Evolutionary conservation across 2,113 vertebrate species (phyloP).

Genomic region (cat (Felis catus)): DNA sequence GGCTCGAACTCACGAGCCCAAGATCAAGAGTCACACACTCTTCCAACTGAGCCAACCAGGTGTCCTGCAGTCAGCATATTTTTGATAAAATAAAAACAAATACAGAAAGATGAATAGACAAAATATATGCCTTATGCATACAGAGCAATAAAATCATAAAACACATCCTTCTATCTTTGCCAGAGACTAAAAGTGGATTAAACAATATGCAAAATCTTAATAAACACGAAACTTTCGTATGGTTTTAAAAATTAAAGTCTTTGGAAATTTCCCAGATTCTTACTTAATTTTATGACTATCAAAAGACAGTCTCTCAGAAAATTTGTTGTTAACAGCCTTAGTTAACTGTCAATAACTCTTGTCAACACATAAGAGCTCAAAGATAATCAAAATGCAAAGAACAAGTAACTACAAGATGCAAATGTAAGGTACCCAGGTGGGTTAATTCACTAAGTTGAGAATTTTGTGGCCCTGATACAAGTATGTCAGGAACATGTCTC

Average conservation of each 20-base stretch:
- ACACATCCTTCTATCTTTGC: not conserved
- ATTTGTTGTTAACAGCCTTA: constrained; percentile 36
- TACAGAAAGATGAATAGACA: not conserved
- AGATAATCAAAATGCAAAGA: not conserved
- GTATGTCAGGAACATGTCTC: not conserved
- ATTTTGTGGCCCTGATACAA: not conserved
- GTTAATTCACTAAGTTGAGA: not conserved
- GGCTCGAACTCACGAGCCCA: not conserved
- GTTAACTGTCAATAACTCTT: not conserved
- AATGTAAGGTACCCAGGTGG: not conserved
- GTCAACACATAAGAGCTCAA: not conserved
- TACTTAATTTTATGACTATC: constrained; percentile 23
- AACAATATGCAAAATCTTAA: not conserved
- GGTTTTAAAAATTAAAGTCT: constrained; percentile 20
- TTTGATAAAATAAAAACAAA: constrained; percentile 18
- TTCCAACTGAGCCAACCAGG: not conserved
- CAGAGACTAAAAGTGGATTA: constrained; percentile 5
- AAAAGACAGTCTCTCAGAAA: not conserved
- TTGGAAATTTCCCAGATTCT: constrained; percentile 5
- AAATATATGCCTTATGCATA: not conserved
- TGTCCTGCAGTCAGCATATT: not conserved
- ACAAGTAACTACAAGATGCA: constrained; percentile 24
- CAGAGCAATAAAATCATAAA: not conserved
- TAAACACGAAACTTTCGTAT: not conserved
- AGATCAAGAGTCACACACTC: not conserved